Evolutionary conservation across 2,113 vertebrate genomes (phyloP).

Genomic region (Pungitius pungitius): DNA sequence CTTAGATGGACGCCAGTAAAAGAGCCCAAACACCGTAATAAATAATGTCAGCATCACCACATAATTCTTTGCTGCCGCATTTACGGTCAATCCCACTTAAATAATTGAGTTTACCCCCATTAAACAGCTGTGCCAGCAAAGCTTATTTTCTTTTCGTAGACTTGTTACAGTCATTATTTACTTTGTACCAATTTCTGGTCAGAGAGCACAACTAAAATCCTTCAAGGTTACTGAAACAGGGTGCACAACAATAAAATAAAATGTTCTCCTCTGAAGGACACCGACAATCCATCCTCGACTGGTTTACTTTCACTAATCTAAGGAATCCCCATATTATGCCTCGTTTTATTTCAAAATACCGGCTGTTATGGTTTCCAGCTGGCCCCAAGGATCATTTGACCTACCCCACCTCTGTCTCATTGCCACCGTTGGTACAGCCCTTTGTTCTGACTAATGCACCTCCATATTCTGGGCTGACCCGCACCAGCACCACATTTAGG

Average conservation of each 20-base stretch:
- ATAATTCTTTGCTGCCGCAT: constrained; percentile 43
- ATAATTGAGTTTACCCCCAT: constrained; percentile 61
- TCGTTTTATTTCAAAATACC: constrained; percentile 50
- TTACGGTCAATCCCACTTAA: constrained; percentile 60
- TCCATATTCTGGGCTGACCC: constrained; percentile 66
- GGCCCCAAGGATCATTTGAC: constrained; percentile 59
- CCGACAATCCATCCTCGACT: constrained; percentile 43
- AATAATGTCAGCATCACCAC: constrained; percentile 55
- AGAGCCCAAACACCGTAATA: constrained; percentile 59
- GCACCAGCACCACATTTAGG: constrained; percentile 44
- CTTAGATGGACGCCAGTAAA: constrained; percentile 53
- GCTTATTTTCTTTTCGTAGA: constrained; percentile 36
- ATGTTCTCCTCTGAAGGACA: constrained; percentile 36
- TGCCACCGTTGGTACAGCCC: constrained; percentile 46
- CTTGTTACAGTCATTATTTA: constrained; percentile 38
- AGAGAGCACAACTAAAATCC: constrained; percentile 1
- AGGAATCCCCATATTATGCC: constrained; percentile 31
- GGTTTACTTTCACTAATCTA: constrained; percentile 38
- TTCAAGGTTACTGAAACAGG: constrained; percentile 46
- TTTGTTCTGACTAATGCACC: constrained; percentile 62
- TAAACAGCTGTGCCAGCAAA: constrained; percentile 49
- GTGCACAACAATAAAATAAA: constrained; percentile 22
- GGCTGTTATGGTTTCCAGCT: constrained; percentile 62
- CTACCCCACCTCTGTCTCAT: constrained; percentile 46
- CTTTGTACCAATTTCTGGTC: constrained; percentile 32